Percentiles rank a stretch among this genome's conserved stretches.
phyloP scores from a whole-genome alignment of 2,113 vertebrate genomes.

The Pangasianodon hypophthalmus region DNA sequence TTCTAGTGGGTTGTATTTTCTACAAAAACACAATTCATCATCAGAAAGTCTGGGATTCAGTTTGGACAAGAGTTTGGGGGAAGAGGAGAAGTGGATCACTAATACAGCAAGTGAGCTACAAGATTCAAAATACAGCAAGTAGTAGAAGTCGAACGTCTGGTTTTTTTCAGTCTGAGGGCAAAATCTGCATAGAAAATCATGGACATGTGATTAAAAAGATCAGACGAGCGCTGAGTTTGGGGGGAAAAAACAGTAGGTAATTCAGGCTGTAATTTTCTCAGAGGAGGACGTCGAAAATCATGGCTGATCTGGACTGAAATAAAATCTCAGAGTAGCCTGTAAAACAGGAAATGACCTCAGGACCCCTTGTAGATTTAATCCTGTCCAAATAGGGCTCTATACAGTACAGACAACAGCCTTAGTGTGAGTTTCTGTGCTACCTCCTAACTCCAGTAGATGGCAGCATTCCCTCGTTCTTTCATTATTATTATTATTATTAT shows the following conservation, averaged over 20 bases:
- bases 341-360: background rate
- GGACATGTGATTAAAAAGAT: too few species aligned
- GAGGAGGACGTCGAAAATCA: background rate
- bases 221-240: too few species aligned
- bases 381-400: background rate
- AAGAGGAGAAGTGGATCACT: too few species aligned
- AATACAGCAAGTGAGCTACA: too few species aligned
- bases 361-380: background rate
- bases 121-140: too few species aligned
- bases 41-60: too few species aligned
- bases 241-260: background rate
- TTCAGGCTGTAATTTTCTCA: background rate
- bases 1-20: too few species aligned
- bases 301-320: background rate
- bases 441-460: background rate
- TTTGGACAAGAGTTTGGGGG: too few species aligned
- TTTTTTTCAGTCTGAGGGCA: too few species aligned
- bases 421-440: background rate
- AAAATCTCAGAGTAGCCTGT: background rate
- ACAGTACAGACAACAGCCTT: background rate
- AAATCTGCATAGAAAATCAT: too few species aligned
- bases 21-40: too few species aligned
- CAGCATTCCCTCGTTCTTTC: background rate
- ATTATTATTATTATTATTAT: background rate
- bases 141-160: too few species aligned